phyloP scores from a whole-genome alignment of 1,140 invertebrate genomes.

The Aleiodes sp. region DNA sequence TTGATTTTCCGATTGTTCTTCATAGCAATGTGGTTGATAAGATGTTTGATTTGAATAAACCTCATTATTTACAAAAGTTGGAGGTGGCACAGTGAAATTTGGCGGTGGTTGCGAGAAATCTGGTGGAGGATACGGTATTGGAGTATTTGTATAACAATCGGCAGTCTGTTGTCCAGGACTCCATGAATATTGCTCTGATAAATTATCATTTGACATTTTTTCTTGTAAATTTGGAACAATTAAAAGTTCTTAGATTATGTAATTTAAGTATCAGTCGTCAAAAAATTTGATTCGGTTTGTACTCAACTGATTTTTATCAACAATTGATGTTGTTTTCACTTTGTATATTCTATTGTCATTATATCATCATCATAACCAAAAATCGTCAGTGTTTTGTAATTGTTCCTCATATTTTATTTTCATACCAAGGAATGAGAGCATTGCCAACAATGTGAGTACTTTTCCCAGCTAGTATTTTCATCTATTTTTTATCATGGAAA shows the following conservation, averaged over 20 bases:
- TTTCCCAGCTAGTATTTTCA: neutral
- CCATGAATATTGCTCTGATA: neutral
- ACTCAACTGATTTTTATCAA: no score
- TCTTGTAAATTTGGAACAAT: no score
- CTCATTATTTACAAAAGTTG: neutral
- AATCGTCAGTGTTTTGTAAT: no score
- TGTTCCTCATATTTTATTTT: no score
- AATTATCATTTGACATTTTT: neutral
- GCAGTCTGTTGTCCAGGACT: neutral
- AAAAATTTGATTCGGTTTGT: no score
- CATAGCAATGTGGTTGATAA: neutral
- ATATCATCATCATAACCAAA: no score
- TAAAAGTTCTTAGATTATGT: no score
- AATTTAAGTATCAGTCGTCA: no score
- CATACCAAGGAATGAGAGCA: no score
- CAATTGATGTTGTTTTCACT: no score
- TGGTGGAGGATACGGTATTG: neutral
- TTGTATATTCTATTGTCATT: no score
- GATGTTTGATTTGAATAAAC: neutral
- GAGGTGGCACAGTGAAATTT: constrained; percentile 6
- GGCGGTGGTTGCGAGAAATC: constrained; percentile 3
- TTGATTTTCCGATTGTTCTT: neutral
- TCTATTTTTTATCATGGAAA: neutral
- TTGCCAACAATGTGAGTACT: neutral
- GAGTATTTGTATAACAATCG: neutral